These are phyloP conservation scores for Temnothorax nylanderi DNA, from an alignment of 1,140 invertebrate species.

Conservation along the genomic window DNA sequence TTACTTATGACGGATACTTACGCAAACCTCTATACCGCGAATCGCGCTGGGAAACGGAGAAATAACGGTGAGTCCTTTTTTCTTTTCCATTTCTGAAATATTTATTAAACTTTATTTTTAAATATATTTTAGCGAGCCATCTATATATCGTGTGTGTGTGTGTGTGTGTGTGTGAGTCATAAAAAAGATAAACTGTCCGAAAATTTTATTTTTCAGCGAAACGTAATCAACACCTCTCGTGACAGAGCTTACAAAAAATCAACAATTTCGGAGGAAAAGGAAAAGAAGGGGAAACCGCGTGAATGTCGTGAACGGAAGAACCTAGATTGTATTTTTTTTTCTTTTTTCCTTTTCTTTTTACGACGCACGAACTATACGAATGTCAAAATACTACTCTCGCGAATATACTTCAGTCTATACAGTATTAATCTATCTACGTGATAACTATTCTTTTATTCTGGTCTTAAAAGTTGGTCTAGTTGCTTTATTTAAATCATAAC, in stretches of 20 bases:
- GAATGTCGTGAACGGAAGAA: conserved; percentile 18
- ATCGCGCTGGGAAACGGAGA: background rate
- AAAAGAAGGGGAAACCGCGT: background rate
- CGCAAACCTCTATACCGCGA: background rate
- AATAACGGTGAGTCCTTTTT: background rate
- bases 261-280: background rate
- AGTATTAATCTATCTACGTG: conserved; percentile 58
- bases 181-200: conserved; percentile 43
- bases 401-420: conserved; percentile 55
- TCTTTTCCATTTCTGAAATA: conserved; percentile 44
- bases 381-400: conserved; percentile 59
- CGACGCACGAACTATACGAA: conserved; percentile 42
- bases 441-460: conserved; percentile 60
- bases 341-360: background rate
- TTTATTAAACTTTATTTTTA: conserved; percentile 60
- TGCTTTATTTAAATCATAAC: conserved; percentile 52
- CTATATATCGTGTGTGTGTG: background rate
- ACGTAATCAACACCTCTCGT: conserved; percentile 2
- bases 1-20: background rate
- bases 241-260: conserved; percentile 40
- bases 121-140: conserved; percentile 48
- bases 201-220: conserved; percentile 31
- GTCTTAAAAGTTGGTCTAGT: conserved; percentile 60
- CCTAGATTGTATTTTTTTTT: conserved; percentile 18
- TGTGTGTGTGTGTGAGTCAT: conserved; percentile 3